Conservation (phyloP, 1,140 invertebrate genomes). For the Drosophila chauvacae region DNA sequence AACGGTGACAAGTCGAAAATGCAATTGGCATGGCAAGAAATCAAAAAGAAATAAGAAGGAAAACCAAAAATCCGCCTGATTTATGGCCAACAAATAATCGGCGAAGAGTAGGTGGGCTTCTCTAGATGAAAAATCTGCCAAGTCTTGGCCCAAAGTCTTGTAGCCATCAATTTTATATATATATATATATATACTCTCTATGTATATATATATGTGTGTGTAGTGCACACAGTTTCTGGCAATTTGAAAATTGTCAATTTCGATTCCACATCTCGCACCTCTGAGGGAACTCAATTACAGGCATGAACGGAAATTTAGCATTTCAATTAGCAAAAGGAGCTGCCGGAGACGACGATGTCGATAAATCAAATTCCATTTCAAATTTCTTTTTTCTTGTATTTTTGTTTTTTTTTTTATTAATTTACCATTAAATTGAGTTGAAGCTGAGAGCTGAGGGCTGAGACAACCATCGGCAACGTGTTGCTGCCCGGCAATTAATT, state of each 20-base stretch:
- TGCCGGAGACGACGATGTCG: conserved; percentile 4
- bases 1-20: conserved; percentile 64
- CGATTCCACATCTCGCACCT: conserved; percentile 54
- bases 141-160: conserved; percentile 63
- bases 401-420: conserved; percentile 49
- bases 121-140: conserved; percentile 61
- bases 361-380: conserved; percentile 3
- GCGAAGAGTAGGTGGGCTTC: conserved; percentile 14
- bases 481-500: conserved; percentile 58
- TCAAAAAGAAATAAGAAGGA: neutral
- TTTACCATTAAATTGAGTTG: conserved; percentile 72
- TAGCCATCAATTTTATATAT: conserved; percentile 63
- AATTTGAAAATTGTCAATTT: conserved; percentile 70
- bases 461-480: conserved; percentile 3
- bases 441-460: neutral
- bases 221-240: conserved; percentile 24
- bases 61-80: conserved; percentile 47
- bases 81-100: conserved; percentile 77
- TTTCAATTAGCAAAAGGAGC: conserved; percentile 74
- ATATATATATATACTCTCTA: neutral
- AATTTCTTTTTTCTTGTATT: neutral
- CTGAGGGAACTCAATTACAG: conserved; percentile 77
- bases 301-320: conserved; percentile 83
- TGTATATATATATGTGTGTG: neutral
- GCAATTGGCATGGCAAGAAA: conserved; percentile 45